Evolutionary conservation across 37 sponge, comb jelly and placozoan genomes (phyloP).

Genomic region (Halisarca cf. caerulea): DNA sequence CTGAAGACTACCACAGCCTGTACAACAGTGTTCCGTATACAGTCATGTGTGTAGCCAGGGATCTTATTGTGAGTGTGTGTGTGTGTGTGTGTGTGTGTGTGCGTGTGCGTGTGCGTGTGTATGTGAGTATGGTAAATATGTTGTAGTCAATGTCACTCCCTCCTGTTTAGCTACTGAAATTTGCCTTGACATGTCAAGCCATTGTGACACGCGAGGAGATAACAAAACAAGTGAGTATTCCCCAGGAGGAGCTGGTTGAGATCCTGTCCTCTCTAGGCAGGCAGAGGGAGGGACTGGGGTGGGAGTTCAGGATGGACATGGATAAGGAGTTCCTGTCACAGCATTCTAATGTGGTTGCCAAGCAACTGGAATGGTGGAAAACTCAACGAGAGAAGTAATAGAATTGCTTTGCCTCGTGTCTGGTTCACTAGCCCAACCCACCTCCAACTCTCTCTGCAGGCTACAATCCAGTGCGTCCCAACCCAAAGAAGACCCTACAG

Average conservation of each 20-base stretch:
- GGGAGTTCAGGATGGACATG: slow-evolving; percentile 55
- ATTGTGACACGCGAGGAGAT: slow-evolving; percentile 52
- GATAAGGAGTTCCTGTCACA: slow-evolving; percentile 46
- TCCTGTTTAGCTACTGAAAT: slow-evolving; percentile 47
- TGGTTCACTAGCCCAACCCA: too few species aligned
- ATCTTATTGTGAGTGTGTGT: slow-evolving; percentile 62
- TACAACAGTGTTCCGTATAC: not conserved
- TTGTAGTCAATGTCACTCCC: not conserved
- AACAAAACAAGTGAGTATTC: slow-evolving; percentile 33
- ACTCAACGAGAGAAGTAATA: not conserved
- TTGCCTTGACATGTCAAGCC: slow-evolving; percentile 16
- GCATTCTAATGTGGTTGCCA: slow-evolving; percentile 11
- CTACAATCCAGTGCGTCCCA: too few species aligned
- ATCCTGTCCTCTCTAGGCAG: slow-evolving; percentile 43
- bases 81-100: slow-evolving; percentile 44
- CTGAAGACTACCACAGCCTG: slow-evolving; percentile 5
- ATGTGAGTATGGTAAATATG: not conserved
- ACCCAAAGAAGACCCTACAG: too few species aligned
- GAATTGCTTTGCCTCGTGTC: too few species aligned
- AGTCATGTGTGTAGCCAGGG: slow-evolving; percentile 48
- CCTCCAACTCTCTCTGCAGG: too few species aligned
- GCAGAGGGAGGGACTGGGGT: slow-evolving; percentile 29
- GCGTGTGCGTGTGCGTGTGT: not conserved
- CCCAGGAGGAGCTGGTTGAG: slow-evolving; percentile 50
- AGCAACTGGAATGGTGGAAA: slow-evolving; percentile 13